A percentile compares a stretch with the other conserved stretches of the same genome.
These are phyloP conservation scores for Mormyrops boulengeri DNA, from an alignment of 2,797 vertebrate genomes.

Conservation along the genomic window DNA sequence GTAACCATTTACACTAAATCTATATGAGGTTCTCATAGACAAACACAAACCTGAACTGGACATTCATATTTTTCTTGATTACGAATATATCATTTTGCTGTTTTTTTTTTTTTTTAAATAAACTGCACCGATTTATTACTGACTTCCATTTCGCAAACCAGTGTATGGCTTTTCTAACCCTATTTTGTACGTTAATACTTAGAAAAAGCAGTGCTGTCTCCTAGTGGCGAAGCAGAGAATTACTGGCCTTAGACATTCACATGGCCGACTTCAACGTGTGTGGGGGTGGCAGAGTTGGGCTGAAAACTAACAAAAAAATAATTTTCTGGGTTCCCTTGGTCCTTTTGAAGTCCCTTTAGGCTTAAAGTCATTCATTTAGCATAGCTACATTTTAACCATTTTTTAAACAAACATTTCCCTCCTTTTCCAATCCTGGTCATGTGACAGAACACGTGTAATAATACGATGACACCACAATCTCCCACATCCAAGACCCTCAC, in stretches of 20 bases:
- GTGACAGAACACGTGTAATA: background rate
- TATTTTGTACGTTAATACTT: conserved; percentile 36
- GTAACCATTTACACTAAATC: background rate
- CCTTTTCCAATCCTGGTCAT: background rate
- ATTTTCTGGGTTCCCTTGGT: background rate
- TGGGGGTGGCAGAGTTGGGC: background rate
- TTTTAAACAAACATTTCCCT: background rate
- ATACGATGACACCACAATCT: background rate
- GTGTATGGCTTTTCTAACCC: conserved; percentile 56
- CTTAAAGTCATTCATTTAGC: background rate
- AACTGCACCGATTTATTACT: conserved; percentile 67
- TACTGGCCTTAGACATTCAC: conserved; percentile 26
- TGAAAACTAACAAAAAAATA: background rate
- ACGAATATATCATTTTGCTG: background rate
- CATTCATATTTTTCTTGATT: background rate
- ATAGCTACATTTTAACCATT: background rate
- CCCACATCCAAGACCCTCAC: background rate
- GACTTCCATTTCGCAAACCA: conserved; percentile 61
- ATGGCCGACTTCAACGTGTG: background rate
- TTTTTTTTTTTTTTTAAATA: conserved; percentile 64
- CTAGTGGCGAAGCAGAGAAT: conserved; percentile 64
- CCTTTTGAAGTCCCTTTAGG: background rate
- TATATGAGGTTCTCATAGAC: background rate
- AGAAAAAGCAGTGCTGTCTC: conserved; percentile 85
- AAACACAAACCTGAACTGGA: background rate